Evolutionary conservation across 2,888 invertebrate genomes (phyloP).

Genomic region (Dynastes maya): DNA sequence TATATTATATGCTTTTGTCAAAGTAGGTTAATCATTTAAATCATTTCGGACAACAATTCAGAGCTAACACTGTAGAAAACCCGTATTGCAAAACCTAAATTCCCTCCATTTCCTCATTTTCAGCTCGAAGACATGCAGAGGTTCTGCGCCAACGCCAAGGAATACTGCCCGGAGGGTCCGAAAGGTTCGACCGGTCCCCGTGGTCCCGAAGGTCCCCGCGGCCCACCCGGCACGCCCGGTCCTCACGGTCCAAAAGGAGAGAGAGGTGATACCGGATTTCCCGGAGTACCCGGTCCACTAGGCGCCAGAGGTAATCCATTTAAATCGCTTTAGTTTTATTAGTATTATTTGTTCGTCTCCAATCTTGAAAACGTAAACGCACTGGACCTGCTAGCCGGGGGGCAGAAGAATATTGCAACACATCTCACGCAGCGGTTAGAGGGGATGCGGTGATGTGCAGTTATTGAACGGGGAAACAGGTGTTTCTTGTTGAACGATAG

Average conservation of each 20-base stretch:
- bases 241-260: conserved; percentile 82
- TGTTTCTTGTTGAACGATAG: conserved; percentile 22
- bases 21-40: no score
- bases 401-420: neutral
- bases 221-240: conserved; percentile 74
- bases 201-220: conserved; percentile 56
- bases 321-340: conserved; percentile 42
- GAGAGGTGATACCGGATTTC: conserved; percentile 77
- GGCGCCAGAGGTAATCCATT: conserved; percentile 67
- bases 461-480: conserved; percentile 37
- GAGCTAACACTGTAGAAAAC: neutral
- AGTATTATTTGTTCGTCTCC: conserved; percentile 9
- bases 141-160: conserved; percentile 87
- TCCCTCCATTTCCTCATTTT: conserved; percentile 61
- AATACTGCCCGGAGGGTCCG: conserved; percentile 78
- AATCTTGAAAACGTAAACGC: conserved; percentile 6
- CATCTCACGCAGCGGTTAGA: neutral
- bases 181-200: conserved; percentile 76
- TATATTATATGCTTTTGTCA: no score
- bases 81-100: conserved; percentile 8
- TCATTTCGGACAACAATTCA: no score
- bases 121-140: conserved; percentile 88
- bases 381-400: neutral
- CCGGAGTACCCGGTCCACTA: conserved; percentile 77
- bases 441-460: conserved; percentile 22